These are phyloP conservation scores for Acromyrmex heyeri DNA, from an alignment of 1,140 invertebrate species.

Conservation along the genomic window DNA sequence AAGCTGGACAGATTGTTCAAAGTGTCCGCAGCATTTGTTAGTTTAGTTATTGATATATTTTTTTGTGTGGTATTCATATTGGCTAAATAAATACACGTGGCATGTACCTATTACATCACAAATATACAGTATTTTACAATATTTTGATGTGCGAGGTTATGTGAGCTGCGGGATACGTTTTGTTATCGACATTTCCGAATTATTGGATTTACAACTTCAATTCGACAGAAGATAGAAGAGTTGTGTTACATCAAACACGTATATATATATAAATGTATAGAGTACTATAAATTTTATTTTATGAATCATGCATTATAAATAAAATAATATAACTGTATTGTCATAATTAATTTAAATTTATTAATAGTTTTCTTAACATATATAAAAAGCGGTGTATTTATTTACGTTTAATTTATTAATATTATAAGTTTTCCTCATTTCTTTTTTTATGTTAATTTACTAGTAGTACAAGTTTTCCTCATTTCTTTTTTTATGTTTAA, in stretches of 20 bases:
- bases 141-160: slow-evolving; percentile 15
- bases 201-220: slow-evolving; percentile 34
- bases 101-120: neutral
- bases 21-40: neutral
- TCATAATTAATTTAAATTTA: neutral
- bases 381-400: neutral
- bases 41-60: slow-evolving; percentile 27
- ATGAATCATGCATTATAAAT: neutral
- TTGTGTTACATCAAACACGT: neutral
- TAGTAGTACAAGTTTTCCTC: neutral
- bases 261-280: neutral
- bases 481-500: neutral
- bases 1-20: neutral
- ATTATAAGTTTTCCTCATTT: neutral
- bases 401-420: neutral
- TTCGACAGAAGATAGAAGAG: neutral
- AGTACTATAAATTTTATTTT: neutral
- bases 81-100: neutral
- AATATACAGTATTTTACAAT: slow-evolving; percentile 28
- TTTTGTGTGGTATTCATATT: slow-evolving; percentile 1
- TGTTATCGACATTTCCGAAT: slow-evolving; percentile 17
- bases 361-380: neutral
- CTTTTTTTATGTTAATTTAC: too few relatives aligned
- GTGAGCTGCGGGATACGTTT: neutral
- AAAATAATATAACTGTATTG: neutral